phyloP scores from a whole-genome alignment of 2,888 invertebrate genomes.

The Agrotis segetum region DNA sequence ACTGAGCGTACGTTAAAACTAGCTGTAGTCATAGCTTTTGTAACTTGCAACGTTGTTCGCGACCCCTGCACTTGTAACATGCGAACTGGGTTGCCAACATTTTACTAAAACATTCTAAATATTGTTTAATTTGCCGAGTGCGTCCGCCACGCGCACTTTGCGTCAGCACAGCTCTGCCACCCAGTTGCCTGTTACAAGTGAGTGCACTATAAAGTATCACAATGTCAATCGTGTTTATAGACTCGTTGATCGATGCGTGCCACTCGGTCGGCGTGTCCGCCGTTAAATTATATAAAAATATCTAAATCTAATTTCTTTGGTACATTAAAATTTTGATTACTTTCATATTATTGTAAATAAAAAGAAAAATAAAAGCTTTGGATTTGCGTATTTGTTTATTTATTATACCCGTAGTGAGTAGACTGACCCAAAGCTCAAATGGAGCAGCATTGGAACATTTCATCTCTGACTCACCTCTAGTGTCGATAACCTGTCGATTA shows the following conservation, averaged over 20 bases:
- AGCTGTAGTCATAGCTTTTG: conserved; percentile 86
- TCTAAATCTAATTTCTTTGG: conserved; percentile 86
- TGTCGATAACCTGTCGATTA: too few species aligned
- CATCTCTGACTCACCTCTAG: too few species aligned
- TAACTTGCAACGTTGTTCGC: conserved; percentile 75
- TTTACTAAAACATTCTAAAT: not conserved
- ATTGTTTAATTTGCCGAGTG: conserved; percentile 21
- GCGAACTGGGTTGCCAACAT: conserved; percentile 16
- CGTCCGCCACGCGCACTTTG: conserved; percentile 55
- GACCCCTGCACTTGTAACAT: conserved; percentile 47
- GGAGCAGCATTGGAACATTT: too few species aligned
- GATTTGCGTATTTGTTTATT: conserved; percentile 82
- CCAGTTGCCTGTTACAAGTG: conserved; percentile 36
- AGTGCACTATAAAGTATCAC: conserved; percentile 59
- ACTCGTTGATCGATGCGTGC: conserved; percentile 65
- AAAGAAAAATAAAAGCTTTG: conserved; percentile 89
- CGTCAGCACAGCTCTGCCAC: not conserved
- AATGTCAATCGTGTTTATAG: conserved; percentile 62
- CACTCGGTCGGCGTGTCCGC: conserved; percentile 66
- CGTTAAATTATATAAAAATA: conserved; percentile 75
- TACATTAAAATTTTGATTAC: conserved; percentile 90
- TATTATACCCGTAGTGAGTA: conserved; percentile 25
- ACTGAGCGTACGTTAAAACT: conserved; percentile 69
- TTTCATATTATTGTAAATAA: conserved; percentile 91
- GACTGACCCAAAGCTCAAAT: not conserved